phyloP scores from a whole-genome alignment of 1,140 invertebrate genomes.

The Bathynomus jamesi region DNA sequence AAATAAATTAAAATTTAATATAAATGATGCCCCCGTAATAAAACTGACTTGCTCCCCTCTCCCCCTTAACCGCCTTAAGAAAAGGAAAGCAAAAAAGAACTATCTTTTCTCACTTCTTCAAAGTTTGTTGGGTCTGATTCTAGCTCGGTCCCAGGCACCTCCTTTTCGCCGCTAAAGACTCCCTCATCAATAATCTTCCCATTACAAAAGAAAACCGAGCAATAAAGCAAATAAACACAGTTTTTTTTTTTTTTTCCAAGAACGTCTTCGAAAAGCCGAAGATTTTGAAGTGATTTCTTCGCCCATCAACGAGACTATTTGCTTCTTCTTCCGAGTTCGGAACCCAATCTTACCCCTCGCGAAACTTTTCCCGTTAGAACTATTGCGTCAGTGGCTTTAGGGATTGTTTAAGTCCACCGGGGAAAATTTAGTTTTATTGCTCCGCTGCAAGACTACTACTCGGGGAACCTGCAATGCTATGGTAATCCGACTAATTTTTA shows the following conservation, averaged over 20 bases:
- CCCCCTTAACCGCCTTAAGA: too few relatives aligned
- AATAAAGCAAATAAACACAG: slow-evolving; percentile 23
- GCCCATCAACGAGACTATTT: background rate
- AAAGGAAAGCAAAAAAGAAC: background rate
- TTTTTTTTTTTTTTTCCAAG: background rate
- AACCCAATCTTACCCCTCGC: background rate
- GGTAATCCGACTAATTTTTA: slow-evolving; percentile 16
- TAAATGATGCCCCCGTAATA: background rate
- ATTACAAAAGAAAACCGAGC: background rate
- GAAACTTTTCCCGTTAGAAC: background rate
- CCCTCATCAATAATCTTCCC: background rate
- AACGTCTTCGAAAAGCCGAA: background rate
- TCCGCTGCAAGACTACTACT: background rate
- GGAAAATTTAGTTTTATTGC: slow-evolving; percentile 15
- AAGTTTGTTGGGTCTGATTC: background rate
- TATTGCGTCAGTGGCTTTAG: background rate
- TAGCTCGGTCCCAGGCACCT: background rate
- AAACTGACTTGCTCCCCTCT: too few relatives aligned
- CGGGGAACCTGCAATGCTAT: background rate
- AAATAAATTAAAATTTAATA: background rate
- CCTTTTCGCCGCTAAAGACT: background rate
- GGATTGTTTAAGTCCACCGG: slow-evolving; percentile 10
- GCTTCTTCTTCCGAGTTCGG: background rate
- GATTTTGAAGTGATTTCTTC: background rate
- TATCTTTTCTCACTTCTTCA: background rate